These are phyloP conservation scores for Meteorus sp. DNA, from an alignment of 1,140 invertebrate genomes.

Conservation along the genomic window DNA sequence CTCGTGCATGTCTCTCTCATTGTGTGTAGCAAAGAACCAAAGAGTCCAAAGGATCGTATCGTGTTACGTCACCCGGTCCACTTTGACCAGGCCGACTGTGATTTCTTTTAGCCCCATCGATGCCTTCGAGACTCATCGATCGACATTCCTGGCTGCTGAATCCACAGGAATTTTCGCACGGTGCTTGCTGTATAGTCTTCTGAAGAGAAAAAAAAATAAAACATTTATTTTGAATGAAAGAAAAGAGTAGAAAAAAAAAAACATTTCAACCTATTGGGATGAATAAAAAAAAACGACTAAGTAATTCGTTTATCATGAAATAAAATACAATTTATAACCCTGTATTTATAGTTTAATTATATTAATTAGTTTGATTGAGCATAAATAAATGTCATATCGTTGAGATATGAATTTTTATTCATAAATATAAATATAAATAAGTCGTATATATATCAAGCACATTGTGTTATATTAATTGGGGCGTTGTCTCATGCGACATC, in stretches of 20 bases:
- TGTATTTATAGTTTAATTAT: conserved; percentile 13
- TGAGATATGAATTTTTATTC: conserved; percentile 27
- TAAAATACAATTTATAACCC: conserved; percentile 6
- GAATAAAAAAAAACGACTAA: neutral
- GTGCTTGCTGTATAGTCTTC: neutral
- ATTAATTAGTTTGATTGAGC: conserved; percentile 58
- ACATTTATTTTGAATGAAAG: neutral
- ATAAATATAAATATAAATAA: conserved; percentile 13
- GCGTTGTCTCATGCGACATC: conserved; percentile 53
- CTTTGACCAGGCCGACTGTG: conserved; percentile 1
- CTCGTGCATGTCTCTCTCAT: no score
- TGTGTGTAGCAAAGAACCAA: no score
- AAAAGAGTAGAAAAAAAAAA: conserved; percentile 11
- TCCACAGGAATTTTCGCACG: conserved; percentile 19
- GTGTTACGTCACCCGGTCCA: conserved; percentile 1
- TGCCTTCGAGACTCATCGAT: conserved; percentile 20
- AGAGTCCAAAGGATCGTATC: conserved; percentile 8
- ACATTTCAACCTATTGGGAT: neutral
- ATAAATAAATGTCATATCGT: conserved; percentile 42
- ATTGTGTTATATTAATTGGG: conserved; percentile 61
- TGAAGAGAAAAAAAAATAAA: neutral
- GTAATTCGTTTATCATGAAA: neutral
- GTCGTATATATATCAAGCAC: conserved; percentile 15
- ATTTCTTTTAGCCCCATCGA: conserved; percentile 7
- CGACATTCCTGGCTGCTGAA: conserved; percentile 17